Percentiles rank a stretch among this genome's conserved stretches.
Conservation (phyloP, 2,797 vertebrate genomes). For the Trachops cirrhosus region DNA sequence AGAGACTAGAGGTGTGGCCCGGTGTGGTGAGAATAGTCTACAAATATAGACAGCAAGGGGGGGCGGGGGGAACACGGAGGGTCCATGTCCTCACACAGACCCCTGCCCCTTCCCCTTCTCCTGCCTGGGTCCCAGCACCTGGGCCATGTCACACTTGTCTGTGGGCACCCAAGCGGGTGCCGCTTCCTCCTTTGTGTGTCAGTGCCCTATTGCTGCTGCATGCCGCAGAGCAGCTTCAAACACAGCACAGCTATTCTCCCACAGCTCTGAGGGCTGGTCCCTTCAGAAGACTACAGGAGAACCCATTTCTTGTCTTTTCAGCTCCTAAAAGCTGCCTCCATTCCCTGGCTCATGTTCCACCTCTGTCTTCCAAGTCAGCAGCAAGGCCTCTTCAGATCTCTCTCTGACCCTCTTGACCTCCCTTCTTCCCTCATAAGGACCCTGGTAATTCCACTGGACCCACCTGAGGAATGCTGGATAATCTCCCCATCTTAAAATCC, state of each 20-base stretch:
- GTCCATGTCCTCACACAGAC: not conserved
- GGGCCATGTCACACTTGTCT: not conserved
- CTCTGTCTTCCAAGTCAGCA: not conserved
- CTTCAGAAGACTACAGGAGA: not conserved
- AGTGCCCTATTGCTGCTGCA: not conserved
- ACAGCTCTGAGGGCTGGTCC: not conserved
- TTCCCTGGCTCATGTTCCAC: not conserved
- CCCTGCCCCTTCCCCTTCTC: too few species aligned
- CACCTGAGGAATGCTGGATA: not conserved
- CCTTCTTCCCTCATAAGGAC: not conserved
- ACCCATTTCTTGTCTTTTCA: not conserved
- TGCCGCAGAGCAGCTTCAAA: not conserved
- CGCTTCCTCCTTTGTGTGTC: too few species aligned
- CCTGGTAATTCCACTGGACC: not conserved
- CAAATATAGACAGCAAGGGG: not conserved
- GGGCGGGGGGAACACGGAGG: not conserved
- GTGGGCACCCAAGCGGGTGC: fast-evolving
- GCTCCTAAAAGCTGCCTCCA: not conserved
- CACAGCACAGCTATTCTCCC: not conserved
- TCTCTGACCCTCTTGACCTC: not conserved
- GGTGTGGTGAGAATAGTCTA: not conserved
- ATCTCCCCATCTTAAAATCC: not conserved
- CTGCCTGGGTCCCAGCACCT: fast-evolving
- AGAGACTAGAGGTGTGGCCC: not conserved
- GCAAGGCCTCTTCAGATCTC: not conserved